Base-by-base conservation (phyloP, 2,113 vertebrate species). In the Gymnobelideus leadbeateri region DNA sequence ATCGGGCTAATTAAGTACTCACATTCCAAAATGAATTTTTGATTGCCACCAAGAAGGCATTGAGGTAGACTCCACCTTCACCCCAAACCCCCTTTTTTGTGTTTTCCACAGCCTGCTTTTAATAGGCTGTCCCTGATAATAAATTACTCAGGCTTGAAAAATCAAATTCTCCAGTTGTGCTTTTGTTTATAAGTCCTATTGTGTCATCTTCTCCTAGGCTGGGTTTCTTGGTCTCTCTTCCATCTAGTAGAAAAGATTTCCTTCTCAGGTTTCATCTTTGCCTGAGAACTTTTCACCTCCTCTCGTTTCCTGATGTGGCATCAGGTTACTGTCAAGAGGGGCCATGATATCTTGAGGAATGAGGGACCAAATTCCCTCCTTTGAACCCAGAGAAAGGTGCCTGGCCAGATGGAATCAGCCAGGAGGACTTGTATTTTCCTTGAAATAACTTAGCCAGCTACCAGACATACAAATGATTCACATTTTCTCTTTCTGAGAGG, bases 1-100 rank as follows among this genome's bases (percentile, higher is more conserved):
- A 47, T 94, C 95, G 97, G 98, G 97, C 98, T 98, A 98, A 98
- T 98, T 98, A 98, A 99, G 98, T 97, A 97, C 97, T 98, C 96
- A 95, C 97, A 96, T 93, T 97, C 93, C 50, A 92, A 97, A 97
- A 97, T 96, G 97, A 98, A 97, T 98, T 97, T 98, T 96, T 97
- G 98, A 98, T 98, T 96, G 97, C 98, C 97, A 55, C 95, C 95
- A 94, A 96, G 98, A 95, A 98, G 97, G 95, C 95, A 96, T 97
- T 97, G 97, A 96, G 93, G 96, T 97, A 97, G 97, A 91, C 95
- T 98, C 91, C 19, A 43, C 68, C 28, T 55, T 7, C 54, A 55
- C 24, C 54, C 26, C 28, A 55, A 49, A 2, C 47, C 28, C 61
- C 12, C 4, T 54, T 54, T n/a, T 50, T 92, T 97, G 95, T 97